These are phyloP conservation scores for Calidris pugnax DNA, from an alignment of 2,113 vertebrate species.

Conservation along the genomic window DNA sequence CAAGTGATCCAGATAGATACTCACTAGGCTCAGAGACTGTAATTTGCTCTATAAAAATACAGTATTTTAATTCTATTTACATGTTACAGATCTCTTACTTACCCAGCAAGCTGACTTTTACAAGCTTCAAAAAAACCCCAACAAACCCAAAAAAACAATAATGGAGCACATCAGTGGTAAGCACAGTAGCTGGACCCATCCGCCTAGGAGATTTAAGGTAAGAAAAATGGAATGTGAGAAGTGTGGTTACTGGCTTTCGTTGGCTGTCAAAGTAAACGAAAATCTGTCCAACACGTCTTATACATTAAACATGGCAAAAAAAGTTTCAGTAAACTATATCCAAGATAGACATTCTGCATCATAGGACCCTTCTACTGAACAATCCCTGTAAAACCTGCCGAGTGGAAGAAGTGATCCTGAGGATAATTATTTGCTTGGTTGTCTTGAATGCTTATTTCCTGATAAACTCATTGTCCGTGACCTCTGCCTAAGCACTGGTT, in stretches of 20 bases:
- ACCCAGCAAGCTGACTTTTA: constrained; percentile 56
- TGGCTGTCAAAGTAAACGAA: background rate
- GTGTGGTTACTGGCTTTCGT: background rate
- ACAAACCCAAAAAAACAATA: background rate
- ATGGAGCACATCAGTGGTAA: constrained; percentile 18
- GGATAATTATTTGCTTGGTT: constrained; percentile 75
- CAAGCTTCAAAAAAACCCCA: constrained; percentile 16
- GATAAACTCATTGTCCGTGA: constrained; percentile 93
- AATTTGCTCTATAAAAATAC: constrained; percentile 78
- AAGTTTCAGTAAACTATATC: constrained; percentile 30
- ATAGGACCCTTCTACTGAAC: constrained; percentile 42
- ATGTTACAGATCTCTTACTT: constrained; percentile 53
- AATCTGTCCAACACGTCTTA: background rate
- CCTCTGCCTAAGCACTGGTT: constrained; percentile 85
- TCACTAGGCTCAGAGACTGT: constrained; percentile 50
- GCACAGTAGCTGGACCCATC: constrained; percentile 16
- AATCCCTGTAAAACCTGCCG: constrained; percentile 10
- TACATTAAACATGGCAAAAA: constrained; percentile 2
- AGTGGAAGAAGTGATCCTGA: constrained; percentile 52
- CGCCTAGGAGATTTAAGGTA: background rate
- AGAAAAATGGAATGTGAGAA: background rate
- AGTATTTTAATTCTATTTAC: constrained; percentile 70
- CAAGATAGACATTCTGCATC: constrained; percentile 47
- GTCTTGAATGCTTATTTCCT: constrained; percentile 83
- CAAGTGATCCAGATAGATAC: constrained; percentile 52